phyloP scores from a whole-genome alignment of 2,113 vertebrate species.

The Gila orcuttii region DNA sequence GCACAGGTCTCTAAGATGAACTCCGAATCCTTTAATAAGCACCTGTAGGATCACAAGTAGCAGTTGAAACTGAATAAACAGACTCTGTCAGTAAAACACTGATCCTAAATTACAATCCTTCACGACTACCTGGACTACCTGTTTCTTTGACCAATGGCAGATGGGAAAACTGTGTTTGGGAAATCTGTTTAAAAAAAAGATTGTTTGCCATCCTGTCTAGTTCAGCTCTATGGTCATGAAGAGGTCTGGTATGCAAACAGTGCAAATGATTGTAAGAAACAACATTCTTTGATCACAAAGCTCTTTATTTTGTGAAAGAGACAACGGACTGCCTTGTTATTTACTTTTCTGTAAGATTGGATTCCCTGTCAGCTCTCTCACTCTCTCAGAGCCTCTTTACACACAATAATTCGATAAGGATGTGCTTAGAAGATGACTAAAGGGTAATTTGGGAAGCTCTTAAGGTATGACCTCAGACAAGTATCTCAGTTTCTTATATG shows the following conservation, averaged over 20 bases:
- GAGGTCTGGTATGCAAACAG: neutral
- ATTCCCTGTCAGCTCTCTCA: neutral
- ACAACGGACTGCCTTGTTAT: neutral
- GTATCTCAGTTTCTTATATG: neutral
- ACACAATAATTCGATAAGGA: neutral
- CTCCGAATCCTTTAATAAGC: slow-evolving; percentile 83
- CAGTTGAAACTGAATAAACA: neutral
- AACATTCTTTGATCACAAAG: neutral
- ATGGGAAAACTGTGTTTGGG: no score
- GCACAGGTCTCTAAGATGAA: slow-evolving; percentile 84
- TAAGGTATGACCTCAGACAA: slow-evolving; percentile 5
- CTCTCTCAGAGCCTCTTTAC: neutral
- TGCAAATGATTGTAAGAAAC: neutral
- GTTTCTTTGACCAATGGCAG: no score
- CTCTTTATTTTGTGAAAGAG: neutral
- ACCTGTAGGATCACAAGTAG: slow-evolving; percentile 70
- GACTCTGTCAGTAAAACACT: neutral
- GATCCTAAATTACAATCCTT: no score
- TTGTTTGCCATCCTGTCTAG: no score
- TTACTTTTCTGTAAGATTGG: neutral
- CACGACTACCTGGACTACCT: no score
- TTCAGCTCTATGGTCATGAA: no score
- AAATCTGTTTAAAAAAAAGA: no score
- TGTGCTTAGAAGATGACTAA: neutral
- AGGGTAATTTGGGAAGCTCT: slow-evolving; percentile 1